These are phyloP conservation scores for Pollicipes pollicipes DNA, from an alignment of 1,140 invertebrate species.

Conservation along the genomic window DNA sequence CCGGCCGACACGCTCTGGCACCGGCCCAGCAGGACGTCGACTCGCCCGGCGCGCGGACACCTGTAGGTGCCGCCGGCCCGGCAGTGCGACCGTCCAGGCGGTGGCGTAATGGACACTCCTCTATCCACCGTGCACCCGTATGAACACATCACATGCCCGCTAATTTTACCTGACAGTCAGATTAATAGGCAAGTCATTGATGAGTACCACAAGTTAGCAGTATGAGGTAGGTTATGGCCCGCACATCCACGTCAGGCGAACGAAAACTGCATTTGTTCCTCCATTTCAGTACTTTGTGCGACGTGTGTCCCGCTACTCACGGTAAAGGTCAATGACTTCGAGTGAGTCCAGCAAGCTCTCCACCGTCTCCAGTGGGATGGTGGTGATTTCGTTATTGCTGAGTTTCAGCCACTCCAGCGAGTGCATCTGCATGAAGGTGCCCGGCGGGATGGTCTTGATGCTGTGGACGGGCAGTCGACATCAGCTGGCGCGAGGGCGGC, in stretches of 20 bases:
- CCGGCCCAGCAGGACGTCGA: slow-evolving; percentile 1
- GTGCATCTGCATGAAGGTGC: slow-evolving; percentile 37
- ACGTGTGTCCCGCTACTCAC: no score
- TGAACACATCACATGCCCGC: slow-evolving; percentile 10
- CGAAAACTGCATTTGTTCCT: no score
- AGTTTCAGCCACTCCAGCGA: slow-evolving; percentile 69
- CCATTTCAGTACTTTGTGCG: no score
- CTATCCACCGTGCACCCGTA: slow-evolving; percentile 1
- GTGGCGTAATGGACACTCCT: no score
- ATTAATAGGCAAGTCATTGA: no score
- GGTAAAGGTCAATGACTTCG: slow-evolving; percentile 64
- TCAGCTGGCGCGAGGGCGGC: no score
- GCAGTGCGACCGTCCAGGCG: no score
- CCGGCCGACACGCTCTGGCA: slow-evolving; percentile 5
- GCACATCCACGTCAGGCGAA: no score
- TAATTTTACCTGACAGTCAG: no score
- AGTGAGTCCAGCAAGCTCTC: slow-evolving; percentile 69
- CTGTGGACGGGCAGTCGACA: slow-evolving; percentile 12
- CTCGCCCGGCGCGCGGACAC: neutral
- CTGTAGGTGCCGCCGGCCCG: slow-evolving; percentile 17
- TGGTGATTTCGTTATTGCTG: slow-evolving; percentile 65
- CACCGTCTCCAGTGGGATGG: slow-evolving; percentile 69
- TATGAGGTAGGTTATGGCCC: no score
- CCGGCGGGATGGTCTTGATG: slow-evolving; percentile 18
- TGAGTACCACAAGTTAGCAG: no score